Conservation (phyloP, 2,888 invertebrate species). For the Epiblema foenella region DNA sequence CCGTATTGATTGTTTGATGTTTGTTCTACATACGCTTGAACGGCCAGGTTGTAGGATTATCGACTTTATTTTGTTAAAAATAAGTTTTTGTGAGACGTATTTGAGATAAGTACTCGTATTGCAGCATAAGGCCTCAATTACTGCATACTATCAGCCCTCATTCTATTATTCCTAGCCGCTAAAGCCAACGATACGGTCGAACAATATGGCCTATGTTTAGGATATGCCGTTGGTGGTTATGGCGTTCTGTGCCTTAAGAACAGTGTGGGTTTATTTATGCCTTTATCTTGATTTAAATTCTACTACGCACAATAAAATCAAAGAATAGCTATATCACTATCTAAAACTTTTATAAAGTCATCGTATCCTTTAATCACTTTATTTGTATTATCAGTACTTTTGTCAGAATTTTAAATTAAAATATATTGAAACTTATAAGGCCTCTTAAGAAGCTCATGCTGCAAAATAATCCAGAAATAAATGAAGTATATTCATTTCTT, state of each 20-base stretch:
- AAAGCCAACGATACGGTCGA: neutral
- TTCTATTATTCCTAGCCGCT: conserved; percentile 44
- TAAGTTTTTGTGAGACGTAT: neutral
- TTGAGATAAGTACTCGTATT: conserved; percentile 36
- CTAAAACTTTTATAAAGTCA: too few relatives aligned
- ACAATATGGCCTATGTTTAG: neutral
- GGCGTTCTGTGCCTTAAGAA: neutral
- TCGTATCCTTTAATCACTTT: too few relatives aligned
- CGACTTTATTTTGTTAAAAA: neutral
- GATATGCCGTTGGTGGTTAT: neutral
- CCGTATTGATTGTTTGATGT: neutral
- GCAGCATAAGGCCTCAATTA: conserved; percentile 44
- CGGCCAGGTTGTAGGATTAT: neutral
- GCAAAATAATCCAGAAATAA: too few relatives aligned
- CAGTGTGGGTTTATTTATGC: neutral
- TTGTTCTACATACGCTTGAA: neutral
- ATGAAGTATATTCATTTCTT: too few relatives aligned
- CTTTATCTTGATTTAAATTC: neutral
- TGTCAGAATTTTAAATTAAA: too few relatives aligned
- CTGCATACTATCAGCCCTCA: conserved; percentile 47
- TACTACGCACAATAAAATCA: too few relatives aligned
- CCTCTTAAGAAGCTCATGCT: too few relatives aligned
- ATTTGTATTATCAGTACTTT: too few relatives aligned
- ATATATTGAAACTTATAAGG: too few relatives aligned
- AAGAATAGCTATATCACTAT: too few relatives aligned